These are phyloP conservation scores for Silurus lanzhouensis DNA, from an alignment of 2,797 vertebrate genomes.

Conservation along the genomic window DNA sequence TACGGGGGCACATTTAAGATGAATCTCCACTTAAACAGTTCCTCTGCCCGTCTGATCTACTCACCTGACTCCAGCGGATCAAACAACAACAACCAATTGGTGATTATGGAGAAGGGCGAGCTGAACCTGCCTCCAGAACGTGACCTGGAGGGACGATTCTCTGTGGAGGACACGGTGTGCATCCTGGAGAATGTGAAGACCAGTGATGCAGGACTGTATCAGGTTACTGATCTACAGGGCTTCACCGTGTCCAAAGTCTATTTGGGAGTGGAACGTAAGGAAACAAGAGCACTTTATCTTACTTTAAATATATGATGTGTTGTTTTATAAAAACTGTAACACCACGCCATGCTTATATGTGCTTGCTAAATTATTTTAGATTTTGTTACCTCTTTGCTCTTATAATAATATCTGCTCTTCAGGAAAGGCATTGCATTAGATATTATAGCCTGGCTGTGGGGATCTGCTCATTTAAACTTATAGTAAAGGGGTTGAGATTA, in stretches of 20 bases:
- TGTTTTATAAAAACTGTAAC: background rate
- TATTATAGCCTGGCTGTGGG: too few relatives aligned
- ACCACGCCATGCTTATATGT: too few relatives aligned
- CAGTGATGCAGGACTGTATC: constrained; percentile 69
- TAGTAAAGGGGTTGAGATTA: too few relatives aligned
- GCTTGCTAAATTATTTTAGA: too few relatives aligned
- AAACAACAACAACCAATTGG: background rate
- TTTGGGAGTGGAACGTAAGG: constrained; percentile 69
- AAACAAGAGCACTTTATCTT: background rate
- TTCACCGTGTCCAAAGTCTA: constrained; percentile 67
- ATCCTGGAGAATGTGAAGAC: constrained; percentile 66
- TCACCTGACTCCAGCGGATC: constrained; percentile 35
- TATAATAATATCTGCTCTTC: too few relatives aligned
- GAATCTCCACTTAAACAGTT: constrained; percentile 73
- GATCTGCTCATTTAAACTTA: too few relatives aligned
- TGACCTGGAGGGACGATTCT: constrained; percentile 67
- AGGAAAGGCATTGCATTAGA: too few relatives aligned
- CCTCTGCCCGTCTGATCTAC: constrained; percentile 69
- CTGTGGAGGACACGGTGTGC: constrained; percentile 66
- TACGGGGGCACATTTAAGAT: constrained; percentile 70
- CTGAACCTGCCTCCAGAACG: constrained; percentile 62
- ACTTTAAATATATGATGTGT: background rate
- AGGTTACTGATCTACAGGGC: constrained; percentile 67
- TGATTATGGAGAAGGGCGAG: constrained; percentile 72
- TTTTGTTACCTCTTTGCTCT: background rate